Evolutionary conservation across 2,797 vertebrate species (phyloP).

Genomic region (Adelosebastes latens): DNA sequence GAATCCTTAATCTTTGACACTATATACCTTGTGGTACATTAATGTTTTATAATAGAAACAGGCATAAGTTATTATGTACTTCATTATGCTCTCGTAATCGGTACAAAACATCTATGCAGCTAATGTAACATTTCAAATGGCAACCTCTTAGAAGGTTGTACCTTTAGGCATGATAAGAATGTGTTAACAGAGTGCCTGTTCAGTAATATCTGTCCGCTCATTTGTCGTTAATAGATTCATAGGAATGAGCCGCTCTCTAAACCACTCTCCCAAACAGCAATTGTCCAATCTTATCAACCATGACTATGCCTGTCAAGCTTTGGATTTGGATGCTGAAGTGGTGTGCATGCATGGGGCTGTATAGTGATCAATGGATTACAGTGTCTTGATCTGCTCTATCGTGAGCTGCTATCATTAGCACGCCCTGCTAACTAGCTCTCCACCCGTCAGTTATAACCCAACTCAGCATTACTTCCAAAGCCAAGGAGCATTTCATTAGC

Average conservation of each 20-base stretch:
- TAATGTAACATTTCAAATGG: slow-evolving; percentile 2
- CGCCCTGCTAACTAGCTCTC: not conserved
- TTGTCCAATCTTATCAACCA: not conserved
- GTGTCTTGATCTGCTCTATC: not conserved
- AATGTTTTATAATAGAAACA: slow-evolving; percentile 6
- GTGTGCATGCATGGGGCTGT: not conserved
- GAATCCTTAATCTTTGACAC: slow-evolving; percentile 10
- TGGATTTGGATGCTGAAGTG: not conserved
- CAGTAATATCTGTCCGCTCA: not conserved
- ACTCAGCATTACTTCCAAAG: not conserved
- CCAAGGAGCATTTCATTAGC: not conserved
- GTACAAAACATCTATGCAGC: not conserved
- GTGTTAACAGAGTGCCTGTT: not conserved
- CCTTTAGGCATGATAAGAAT: not conserved
- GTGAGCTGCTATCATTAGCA: not conserved
- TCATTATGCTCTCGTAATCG: not conserved
- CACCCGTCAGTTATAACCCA: not conserved
- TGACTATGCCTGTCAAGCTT: not conserved
- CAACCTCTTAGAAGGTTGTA: not conserved
- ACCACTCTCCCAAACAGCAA: not conserved
- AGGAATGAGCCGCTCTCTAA: not conserved
- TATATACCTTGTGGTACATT: not conserved
- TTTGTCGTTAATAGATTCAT: not conserved
- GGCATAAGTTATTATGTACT: not conserved
- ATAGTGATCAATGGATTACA: not conserved